Evolutionary conservation across 2,888 invertebrate species (phyloP), one percentile per base, ranked within the genome.

Genomic region (Drosophila gaucha): DNA sequence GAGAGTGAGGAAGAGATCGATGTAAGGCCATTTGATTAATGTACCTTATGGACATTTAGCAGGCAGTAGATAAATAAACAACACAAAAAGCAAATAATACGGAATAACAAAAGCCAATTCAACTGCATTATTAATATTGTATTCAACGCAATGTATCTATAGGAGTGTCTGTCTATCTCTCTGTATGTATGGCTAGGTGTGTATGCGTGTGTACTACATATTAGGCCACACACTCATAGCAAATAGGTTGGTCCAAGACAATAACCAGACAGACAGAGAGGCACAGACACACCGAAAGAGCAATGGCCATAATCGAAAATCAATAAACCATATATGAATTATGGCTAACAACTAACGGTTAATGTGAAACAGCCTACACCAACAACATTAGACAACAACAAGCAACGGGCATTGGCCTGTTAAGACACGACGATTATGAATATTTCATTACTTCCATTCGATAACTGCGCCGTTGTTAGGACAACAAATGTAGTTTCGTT

Each of bases 261-360:
- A 28, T 0, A 41, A 3, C 49, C 14, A 59, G 54, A 56, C 39
- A 35, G 38, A 22, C 6, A 33, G 10, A 30, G 35, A 41, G 14
- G 20, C 50, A n/a, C 31, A 49, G 50, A 41, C n/a, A 62, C 38
- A 36, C 35, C 44, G 18, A 60, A 36, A 64, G 63, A 64, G 64
- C 72, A 56, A 64, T 31, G 59, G 63, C 64, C 80, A 84, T 86
- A 83, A 83, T 86, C 76, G 84, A 83, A 86, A 83, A 83, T 83
- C 82, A 78, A 83, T 83, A 83, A 49, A 31, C 65, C 63, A 78
- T 68, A 70, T 82, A 67, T 62, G 70, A 78, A 57, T 65, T 84
- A 71, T 78, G 66, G 64, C 52, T 18, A 55, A 50, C 39, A 31
- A 20, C 39, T 10, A 50, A 55, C 35, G 41, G 66, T 67, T 56